Evolutionary conservation across 1,140 invertebrate species (phyloP).

Genomic region (Eumeta japonica): DNA sequence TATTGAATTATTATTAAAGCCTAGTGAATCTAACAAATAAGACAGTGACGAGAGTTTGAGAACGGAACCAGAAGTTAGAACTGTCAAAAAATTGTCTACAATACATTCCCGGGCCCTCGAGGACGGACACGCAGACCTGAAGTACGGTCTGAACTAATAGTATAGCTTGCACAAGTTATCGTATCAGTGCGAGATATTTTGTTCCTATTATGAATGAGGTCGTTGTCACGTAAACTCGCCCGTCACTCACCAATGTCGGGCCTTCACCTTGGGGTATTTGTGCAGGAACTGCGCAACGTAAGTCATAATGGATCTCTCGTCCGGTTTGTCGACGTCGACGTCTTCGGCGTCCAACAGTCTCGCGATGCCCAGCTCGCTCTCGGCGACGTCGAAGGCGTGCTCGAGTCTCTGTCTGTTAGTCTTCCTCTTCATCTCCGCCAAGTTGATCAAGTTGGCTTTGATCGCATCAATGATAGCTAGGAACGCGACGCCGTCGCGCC

Average conservation of each 20-base stretch:
- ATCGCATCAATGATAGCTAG: conserved; percentile 94
- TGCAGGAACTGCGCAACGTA: conserved; percentile 98
- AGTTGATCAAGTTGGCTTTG: conserved; percentile 88
- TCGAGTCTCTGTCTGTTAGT: conserved; percentile 83
- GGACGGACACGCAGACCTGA: no score
- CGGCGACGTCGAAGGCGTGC: conserved; percentile 91
- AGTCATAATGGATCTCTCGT: conserved; percentile 99
- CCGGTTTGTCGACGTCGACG: conserved; percentile 94
- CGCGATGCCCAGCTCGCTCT: conserved; percentile 90
- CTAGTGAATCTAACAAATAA: no score
- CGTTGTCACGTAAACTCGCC: no score
- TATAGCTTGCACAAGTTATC: no score
- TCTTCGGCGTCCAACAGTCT: conserved; percentile 92
- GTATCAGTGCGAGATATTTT: no score
- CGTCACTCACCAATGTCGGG: conserved; percentile 18
- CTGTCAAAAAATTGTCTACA: no score
- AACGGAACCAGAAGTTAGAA: no score
- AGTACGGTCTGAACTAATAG: no score
- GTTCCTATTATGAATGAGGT: no score
- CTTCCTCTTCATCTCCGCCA: conserved; percentile 74
- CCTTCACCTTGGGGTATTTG: conserved; percentile 85
- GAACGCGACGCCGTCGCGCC: conserved; percentile 96
- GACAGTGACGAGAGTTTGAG: no score
- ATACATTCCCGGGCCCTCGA: no score
- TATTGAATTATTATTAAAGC: no score